Percentiles rank a stretch among this genome's conserved stretches.
Evolutionary conservation across 2,113 vertebrate genomes (phyloP).

Genomic region (Mirounga angustirostris): DNA sequence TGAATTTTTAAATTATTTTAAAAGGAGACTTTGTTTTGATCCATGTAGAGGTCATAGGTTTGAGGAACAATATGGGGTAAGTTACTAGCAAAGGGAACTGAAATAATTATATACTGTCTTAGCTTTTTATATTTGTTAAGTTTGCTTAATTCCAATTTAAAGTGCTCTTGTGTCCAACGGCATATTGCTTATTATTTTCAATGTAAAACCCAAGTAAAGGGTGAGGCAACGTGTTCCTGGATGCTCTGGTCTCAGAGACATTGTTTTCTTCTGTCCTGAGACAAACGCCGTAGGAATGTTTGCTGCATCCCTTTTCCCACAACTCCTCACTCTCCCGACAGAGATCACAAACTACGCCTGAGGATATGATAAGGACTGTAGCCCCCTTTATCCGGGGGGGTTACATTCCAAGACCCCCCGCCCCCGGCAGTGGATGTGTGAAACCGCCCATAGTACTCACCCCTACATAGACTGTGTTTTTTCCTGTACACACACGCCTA

Average conservation of each 20-base stretch:
- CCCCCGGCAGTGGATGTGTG: background rate
- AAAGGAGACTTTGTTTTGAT: constrained; percentile 1
- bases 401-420: background rate
- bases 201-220: background rate
- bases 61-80: background rate
- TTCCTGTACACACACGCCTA: background rate
- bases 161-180: background rate
- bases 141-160: constrained; percentile 12
- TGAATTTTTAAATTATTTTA: background rate
- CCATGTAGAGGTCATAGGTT: background rate
- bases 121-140: constrained; percentile 26
- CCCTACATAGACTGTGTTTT: background rate
- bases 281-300: background rate
- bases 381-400: fast-evolving
- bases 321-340: background rate
- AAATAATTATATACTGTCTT: background rate
- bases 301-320: background rate
- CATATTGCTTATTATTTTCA: constrained; percentile 5
- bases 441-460: background rate
- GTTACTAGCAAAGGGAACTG: background rate
- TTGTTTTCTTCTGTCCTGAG: background rate
- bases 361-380: background rate
- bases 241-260: background rate
- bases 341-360: background rate
- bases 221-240: background rate